These are phyloP conservation scores for Hofmannophila pseudospretella DNA, from an alignment of 2,888 invertebrate genomes.

Conservation along the genomic window DNA sequence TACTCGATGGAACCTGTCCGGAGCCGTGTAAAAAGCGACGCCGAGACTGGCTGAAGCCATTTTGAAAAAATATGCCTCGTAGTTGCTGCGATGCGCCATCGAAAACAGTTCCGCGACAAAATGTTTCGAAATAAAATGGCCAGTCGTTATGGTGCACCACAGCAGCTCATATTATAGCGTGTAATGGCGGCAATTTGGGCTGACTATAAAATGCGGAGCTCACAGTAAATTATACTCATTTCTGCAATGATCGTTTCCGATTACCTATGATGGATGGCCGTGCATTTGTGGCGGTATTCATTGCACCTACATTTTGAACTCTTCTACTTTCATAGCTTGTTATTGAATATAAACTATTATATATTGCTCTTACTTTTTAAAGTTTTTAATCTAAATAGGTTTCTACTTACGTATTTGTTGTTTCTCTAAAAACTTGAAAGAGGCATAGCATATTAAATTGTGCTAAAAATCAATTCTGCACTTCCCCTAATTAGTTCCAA, in stretches of 20 bases:
- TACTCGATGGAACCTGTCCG: slow-evolving; percentile 36
- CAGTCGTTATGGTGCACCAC: slow-evolving; percentile 33
- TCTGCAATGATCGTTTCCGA: slow-evolving; percentile 70
- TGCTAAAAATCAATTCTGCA: too few relatives aligned
- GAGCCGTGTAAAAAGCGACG: slow-evolving; percentile 41
- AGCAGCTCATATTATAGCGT: slow-evolving; percentile 47
- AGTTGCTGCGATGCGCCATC: too few relatives aligned
- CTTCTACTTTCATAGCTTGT: not conserved
- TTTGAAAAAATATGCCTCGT: too few relatives aligned
- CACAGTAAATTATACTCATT: slow-evolving; percentile 60
- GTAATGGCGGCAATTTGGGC: slow-evolving; percentile 40
- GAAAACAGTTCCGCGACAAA: not conserved
- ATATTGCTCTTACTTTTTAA: too few relatives aligned
- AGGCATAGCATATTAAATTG: too few relatives aligned
- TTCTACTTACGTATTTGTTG: too few relatives aligned
- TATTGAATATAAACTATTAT: not conserved
- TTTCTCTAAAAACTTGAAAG: too few relatives aligned
- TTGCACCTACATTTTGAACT: slow-evolving; percentile 9
- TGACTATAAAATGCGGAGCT: slow-evolving; percentile 12
- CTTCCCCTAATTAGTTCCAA: too few relatives aligned
- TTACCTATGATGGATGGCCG: slow-evolving; percentile 61
- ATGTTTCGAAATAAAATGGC: not conserved
- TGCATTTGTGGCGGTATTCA: slow-evolving; percentile 42
- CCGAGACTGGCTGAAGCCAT: too few relatives aligned
- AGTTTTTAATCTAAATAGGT: too few relatives aligned